phyloP scores from a whole-genome alignment of 2,888 invertebrate genomes.

The Sepiola atlantica region DNA sequence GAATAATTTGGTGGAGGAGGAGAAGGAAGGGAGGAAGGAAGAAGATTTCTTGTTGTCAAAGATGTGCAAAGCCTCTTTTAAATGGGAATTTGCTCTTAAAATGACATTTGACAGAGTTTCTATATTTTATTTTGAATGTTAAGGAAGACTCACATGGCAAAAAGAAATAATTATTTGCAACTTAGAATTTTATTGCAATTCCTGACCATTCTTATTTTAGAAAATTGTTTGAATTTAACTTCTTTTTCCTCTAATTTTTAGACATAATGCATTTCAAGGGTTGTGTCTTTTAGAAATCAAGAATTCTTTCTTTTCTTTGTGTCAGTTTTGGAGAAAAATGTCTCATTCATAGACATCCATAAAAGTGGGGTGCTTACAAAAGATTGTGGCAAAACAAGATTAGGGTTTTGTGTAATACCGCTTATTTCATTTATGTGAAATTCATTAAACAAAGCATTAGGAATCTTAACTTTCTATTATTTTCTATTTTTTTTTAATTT shows the following conservation, averaged over 20 bases:
- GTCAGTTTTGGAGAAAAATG: background rate
- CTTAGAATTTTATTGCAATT: background rate
- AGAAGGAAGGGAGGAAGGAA: background rate
- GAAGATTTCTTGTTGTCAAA: background rate
- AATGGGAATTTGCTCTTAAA: background rate
- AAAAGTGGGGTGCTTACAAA: too few relatives aligned
- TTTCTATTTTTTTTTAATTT: too few relatives aligned
- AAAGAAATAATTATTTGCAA: background rate
- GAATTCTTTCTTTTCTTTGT: background rate
- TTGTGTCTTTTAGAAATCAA: background rate
- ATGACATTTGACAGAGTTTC: background rate
- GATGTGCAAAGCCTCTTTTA: background rate
- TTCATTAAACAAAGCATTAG: too few relatives aligned
- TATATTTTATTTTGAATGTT: background rate
- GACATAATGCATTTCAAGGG: background rate
- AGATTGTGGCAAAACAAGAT: too few relatives aligned
- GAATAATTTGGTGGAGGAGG: too few relatives aligned
- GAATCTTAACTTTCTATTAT: too few relatives aligned
- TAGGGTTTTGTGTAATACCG: too few relatives aligned
- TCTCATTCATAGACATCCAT: too few relatives aligned
- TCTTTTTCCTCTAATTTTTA: background rate
- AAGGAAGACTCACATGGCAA: background rate
- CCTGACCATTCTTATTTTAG: background rate
- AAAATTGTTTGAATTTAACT: background rate
- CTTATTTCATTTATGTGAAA: too few relatives aligned